Base-by-base conservation (phyloP, 2,888 invertebrate species). In the Xiphydria camelus region DNA sequence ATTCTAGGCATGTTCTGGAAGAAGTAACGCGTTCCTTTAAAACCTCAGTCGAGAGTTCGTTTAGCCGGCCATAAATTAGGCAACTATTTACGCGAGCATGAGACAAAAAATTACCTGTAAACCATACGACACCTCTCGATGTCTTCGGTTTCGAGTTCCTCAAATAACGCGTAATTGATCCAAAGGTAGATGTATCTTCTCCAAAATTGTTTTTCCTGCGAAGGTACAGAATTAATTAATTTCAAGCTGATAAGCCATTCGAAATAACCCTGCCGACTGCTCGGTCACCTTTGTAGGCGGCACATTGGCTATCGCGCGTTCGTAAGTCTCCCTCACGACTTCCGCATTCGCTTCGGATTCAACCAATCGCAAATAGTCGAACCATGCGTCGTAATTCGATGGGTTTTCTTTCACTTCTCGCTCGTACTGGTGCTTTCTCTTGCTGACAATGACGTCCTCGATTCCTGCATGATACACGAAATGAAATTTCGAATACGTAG, bases 351-450 rank as follows among this genome's bases (percentile, higher is more conserved):
- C 86, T 77, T 89, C 88, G 68, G 88, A 91, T 79, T 99, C 98
- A 49, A 99, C 85, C 23, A 99, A 80, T 59, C 96, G 84, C 36
- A 99, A 81, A 70, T 95, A 97, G 75, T 99, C 98, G 80, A 99
- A 99, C 99, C 99, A 99, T 2, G 96, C 94, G 79, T 99, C 99
- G 77, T 99, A 99, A 75, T 99, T 97, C 43, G 89, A 90, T 1
- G 97, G 93, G 79, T 98, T 97, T 51, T 88, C 87, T 60, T 89
- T 86, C 5, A 99, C 90, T 80, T 96, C 94, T 80, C 95, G 85
- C 76, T 99, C 97, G 78, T 99, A 99, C 78, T 98, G 94, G 67
- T 93, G 91, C 73, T 94, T 94, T 56, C 99, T 82, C 76, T 99
- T 99, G 61, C 93, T 96, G 2, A 97, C 92, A 66, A 99, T 97